Evolutionary conservation across 2,113 vertebrate genomes (phyloP).

Genomic region (Phyllopteryx taeniolatus): DNA sequence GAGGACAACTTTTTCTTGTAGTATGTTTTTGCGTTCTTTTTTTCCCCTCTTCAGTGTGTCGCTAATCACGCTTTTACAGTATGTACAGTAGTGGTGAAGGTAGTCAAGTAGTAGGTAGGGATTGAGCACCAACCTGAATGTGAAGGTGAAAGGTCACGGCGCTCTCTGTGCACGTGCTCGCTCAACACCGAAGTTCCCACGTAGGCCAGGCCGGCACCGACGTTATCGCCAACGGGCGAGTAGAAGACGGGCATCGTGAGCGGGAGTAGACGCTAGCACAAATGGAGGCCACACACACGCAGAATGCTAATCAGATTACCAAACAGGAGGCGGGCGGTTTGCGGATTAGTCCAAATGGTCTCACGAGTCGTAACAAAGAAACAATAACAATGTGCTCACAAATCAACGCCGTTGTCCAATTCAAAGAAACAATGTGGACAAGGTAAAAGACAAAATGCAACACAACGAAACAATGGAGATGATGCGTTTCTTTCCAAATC

Average conservation of each 20-base stretch:
- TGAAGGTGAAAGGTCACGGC: background rate
- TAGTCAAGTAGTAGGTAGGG: background rate
- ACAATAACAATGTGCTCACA: background rate
- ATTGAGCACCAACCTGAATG: slow-evolving; percentile 1
- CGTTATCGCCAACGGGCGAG: slow-evolving; percentile 1
- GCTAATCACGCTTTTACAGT: background rate
- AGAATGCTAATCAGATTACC: background rate
- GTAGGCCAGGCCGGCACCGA: background rate
- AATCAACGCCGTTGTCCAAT: too few species aligned
- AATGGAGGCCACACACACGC: background rate
- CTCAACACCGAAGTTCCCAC: background rate
- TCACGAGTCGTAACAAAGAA: background rate
- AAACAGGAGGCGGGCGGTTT: background rate
- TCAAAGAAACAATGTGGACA: too few species aligned
- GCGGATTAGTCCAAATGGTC: background rate
- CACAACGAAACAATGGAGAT: background rate
- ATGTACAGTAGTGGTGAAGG: too few species aligned
- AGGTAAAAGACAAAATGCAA: background rate
- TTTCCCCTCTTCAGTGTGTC: too few species aligned
- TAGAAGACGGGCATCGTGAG: slow-evolving; percentile 5
- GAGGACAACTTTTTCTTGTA: too few species aligned
- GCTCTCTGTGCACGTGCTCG: background rate
- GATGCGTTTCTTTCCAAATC: too few species aligned
- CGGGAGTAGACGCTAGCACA: background rate
- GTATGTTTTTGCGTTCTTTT: too few species aligned